Evolutionary conservation across 1,140 invertebrate species (phyloP), one percentile per base, ranked within the genome.

Genomic region (Aculops lycopersici): DNA sequence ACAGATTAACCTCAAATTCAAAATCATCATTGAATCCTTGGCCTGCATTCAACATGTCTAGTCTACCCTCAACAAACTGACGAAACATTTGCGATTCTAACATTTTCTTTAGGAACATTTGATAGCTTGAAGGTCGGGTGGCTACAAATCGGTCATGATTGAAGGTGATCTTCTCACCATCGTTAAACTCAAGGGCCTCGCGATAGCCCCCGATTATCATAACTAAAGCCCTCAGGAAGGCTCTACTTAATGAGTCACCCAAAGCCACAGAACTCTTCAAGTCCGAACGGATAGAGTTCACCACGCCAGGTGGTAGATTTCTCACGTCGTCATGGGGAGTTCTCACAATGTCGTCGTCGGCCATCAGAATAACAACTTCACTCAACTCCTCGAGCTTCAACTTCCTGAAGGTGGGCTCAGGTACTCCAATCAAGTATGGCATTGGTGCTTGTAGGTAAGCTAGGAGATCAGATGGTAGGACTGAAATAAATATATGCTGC

Each of bases 401-500:
- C 53, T 63, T 64, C 72, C 74, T 63, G 53, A 81, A 67, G 36
- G 84, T 72, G 43, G 65, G 59, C 39, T 70, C 61, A 45, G 80
- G 80, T 31, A 90, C 76, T 38, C 86, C 84, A 52, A 92, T 86
- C 8, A 90, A 60, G 63, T 77, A 92, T 42, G 83, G 83, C 79
- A 88, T 88, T 1, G 80, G 81, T 5, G 81, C 80, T 51, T 55
- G 56, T 44, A 90, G 61, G 60, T 88, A 88, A 58, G 90, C 83
- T 42, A 77, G 69, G 24, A 92, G 64, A 48, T 71, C 67, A 49
- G 69, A 63, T 15, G 84, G 83, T 45, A 94, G 55, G 45, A 88
- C 72, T 20, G 86, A 83, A 55, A 94, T 92, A 53, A 79, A 92
- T 51, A 94, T 80, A 52, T 92, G 81, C 56, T 94, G 84, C 84